Evolutionary conservation across 1,140 invertebrate species (phyloP), one percentile per base, ranked within the genome.

Genomic region (Drosophila sp.): DNA sequence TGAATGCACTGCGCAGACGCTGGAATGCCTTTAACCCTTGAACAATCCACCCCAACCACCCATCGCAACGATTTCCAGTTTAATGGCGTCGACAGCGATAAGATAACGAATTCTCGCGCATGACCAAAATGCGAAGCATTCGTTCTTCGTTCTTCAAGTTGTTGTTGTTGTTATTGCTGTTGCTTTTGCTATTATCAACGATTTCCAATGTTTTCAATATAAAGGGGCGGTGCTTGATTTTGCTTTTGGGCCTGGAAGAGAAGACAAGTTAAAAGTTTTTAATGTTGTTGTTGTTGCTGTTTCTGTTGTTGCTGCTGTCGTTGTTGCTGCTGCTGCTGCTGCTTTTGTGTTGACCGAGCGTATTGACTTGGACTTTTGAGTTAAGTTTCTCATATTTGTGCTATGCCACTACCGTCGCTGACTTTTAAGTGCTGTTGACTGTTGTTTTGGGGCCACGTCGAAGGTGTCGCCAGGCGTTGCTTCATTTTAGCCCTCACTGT

Each of bases 281-380:
- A 16, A 14, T 34, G 57, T 59, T 70, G 61, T 50, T 79, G 41
- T 38, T 76, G 48, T 32, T 59, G 46, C 9, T 63, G 36, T 66
- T 48, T 1, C 13, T 74, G 62, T 53, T 48, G 36, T 9, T 48
- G 41, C 36, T 48, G 36, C 18, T 45, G 36, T 9, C 43, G 41
- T 32, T 48, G 36, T 14, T 45, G 21, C 25, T 78, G 41, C 72
- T 66, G 80, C 25, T 76, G 46, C 50, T 83, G 43, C 45, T 76
- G 72, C 11, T 62, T 63, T 72, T 74, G 83, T 64, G 73, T 81
- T 80, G 83, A 89, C 83, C 83, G 83, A 80, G 76, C 83, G 83
- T 87, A 89, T 89, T 89, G 83, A 89, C 83, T 89, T 89, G 83
- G 79, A 89, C 80, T 89, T 89, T 87, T 87, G 82, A 83, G 82